Base-by-base conservation (phyloP, 2,888 invertebrate genomes). In the Neoaliturus tenellus region DNA sequence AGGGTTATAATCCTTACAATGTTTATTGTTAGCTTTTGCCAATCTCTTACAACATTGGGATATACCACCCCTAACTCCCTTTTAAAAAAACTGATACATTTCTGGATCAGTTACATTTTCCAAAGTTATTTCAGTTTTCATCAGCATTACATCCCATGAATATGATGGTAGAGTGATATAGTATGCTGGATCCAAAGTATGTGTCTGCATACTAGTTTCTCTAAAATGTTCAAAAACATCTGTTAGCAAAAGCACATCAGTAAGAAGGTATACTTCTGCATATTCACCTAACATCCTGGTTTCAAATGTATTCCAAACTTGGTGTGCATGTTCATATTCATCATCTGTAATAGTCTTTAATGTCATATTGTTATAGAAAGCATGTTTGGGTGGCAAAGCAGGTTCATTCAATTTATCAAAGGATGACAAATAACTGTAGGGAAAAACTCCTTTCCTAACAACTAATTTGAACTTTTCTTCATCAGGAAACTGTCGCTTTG, bases 321-420 rank as follows among this genome's bases (percentile, higher is more conserved):
- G 86, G 44, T 85, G 41, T 4, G 90, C 90, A 87, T 89, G 89
- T 17, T 85, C 48, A 85, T 90, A 90, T 69, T 89, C 88, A 20
- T 83, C 84, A 10, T 87, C 83, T 25, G 83, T 85, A 33, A 88
- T 87, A 28, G 85, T 25, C 23, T 84, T 58, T 69, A 89, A 81
- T 14, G 51, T 87, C 17, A 88, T 31, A 14, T 25, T 69, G 84
- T 86, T 88, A 84, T 86, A 88, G 86, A 89, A 89, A 5, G 67
- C 5, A 31, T 85, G 78, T 81, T 85, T 86, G 6, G 62, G 4
- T 35, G 89, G 89, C 83, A 89, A 39, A 39, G 1, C 3, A 0
- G 82, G 84, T 12, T 86, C 85, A 0, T 75, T 44, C 14, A 86
- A 55, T 69, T 82, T 81, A 0, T 25, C 25, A 71, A 69, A 81